These are phyloP conservation scores for Philereme vetulata DNA, from an alignment of 2,888 invertebrate genomes.

Conservation along the genomic window DNA sequence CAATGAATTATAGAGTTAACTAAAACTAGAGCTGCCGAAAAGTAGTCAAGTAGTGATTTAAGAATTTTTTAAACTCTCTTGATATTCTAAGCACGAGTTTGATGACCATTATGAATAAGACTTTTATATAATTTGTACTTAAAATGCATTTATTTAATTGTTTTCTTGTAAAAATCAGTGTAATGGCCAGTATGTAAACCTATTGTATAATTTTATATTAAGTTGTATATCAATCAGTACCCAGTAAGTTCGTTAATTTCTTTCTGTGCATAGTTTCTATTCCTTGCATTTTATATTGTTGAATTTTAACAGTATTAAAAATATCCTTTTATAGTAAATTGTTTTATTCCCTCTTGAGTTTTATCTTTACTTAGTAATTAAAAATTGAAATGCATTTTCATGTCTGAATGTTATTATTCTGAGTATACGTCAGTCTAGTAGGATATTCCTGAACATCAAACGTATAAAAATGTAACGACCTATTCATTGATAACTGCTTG, in stretches of 20 bases:
- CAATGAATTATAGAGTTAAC: conserved; percentile 26
- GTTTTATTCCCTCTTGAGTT: conserved; percentile 1
- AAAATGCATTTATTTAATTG: conserved; percentile 49
- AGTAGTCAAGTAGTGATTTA: conserved; percentile 33
- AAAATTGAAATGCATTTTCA: background rate
- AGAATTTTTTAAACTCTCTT: conserved; percentile 25
- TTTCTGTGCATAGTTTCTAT: conserved; percentile 69
- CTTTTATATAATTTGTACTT: conserved; percentile 44
- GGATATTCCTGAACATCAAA: conserved; percentile 1
- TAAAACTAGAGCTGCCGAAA: conserved; percentile 32
- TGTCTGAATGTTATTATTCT: background rate
- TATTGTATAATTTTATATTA: conserved; percentile 23
- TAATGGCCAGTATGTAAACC: conserved; percentile 35
- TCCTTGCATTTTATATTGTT: conserved; percentile 77
- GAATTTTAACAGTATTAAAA: conserved; percentile 82
- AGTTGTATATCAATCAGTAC: conserved; percentile 40
- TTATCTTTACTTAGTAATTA: background rate
- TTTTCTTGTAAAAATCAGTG: conserved; percentile 26
- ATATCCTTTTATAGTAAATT: conserved; percentile 39
- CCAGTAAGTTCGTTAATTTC: conserved; percentile 56
- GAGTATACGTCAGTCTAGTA: background rate
- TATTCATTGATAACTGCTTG: conserved; percentile 3
- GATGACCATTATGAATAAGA: conserved; percentile 19
- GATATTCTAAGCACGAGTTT: conserved; percentile 22
- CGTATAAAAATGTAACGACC: background rate